Base-by-base conservation (phyloP, 2,797 vertebrate species). In the Syngnathus acus region DNA sequence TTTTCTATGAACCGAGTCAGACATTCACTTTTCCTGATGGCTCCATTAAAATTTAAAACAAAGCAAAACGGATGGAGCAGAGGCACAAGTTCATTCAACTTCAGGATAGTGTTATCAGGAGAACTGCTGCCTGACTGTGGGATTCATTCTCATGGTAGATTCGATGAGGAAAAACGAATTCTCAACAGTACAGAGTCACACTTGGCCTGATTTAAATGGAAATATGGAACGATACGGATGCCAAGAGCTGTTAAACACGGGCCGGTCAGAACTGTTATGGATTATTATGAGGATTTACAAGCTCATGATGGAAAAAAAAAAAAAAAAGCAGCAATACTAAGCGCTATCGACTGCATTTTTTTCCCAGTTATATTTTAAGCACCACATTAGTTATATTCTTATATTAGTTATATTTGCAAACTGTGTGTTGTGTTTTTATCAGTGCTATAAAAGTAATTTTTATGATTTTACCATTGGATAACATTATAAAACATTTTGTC, bases 81-180 rank as follows among this genome's bases (percentile, higher is more conserved):
- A 60, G 58, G 58, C 58, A 9, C 19, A 10, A 60, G 58, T 60
- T 60, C 38, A 40, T 60, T 60, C 37, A 60, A 60, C 58, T 60
- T 60, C 9, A 0, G 14, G 57, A 59, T 39, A 10, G 17, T 5
- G 58, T 6, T n/a, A 60, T 60, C 58, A 60, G 57, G 17, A 39
- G 37, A 60, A 38, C 58, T 32, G 53, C 53, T 26, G 23, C 23
- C 6, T 32, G 5, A 26, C 53, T 5, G 16, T 39, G 58, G 38
- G 38, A 40, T 39, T 60, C 58, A 14, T 57, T 16, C 13, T 11
- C 26, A 8, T 4, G 4, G 4, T 16, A 4, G 54, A 57, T 16
- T 8, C 50, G 6, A 9, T 16, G 6, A 32, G 54, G 54, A 4
- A 32, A 16, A 32, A 32, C 5, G 1, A 37, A 57, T 14, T 57